phyloP scores from a whole-genome alignment of 2,113 vertebrate genomes.

The Lepidothrix coronata region DNA sequence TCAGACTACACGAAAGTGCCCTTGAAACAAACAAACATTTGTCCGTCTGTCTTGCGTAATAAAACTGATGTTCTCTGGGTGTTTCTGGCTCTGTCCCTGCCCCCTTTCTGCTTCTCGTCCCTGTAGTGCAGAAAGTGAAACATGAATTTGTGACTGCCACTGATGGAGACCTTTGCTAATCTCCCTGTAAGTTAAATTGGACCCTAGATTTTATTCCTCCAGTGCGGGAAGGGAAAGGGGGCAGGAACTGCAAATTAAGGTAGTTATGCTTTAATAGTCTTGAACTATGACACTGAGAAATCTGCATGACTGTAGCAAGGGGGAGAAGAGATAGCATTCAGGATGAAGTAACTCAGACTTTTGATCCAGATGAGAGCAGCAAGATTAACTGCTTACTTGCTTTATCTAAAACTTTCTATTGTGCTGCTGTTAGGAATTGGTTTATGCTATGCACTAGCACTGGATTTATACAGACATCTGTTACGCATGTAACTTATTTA shows the following conservation, averaged over 20 bases:
- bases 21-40: neutral
- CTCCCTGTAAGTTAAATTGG: neutral
- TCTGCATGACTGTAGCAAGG: neutral
- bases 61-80: neutral
- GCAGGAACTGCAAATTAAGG: neutral
- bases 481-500: rapidly evolving
- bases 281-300: neutral
- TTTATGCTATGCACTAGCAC: neutral
- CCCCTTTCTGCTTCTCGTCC: neutral
- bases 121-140: neutral
- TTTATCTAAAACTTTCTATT: neutral
- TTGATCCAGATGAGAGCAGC: neutral
- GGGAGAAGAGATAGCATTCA: neutral
- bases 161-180: neutral
- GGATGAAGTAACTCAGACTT: neutral
- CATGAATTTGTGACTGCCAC: neutral
- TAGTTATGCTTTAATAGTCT: neutral
- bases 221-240: neutral
- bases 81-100: neutral
- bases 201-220: neutral
- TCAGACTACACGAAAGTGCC: neutral
- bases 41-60: neutral
- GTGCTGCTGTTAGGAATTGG: neutral
- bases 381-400: neutral
- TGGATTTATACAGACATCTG: neutral